Conservation (phyloP, 2,888 invertebrate genomes). For the Augiades crinisus region DNA sequence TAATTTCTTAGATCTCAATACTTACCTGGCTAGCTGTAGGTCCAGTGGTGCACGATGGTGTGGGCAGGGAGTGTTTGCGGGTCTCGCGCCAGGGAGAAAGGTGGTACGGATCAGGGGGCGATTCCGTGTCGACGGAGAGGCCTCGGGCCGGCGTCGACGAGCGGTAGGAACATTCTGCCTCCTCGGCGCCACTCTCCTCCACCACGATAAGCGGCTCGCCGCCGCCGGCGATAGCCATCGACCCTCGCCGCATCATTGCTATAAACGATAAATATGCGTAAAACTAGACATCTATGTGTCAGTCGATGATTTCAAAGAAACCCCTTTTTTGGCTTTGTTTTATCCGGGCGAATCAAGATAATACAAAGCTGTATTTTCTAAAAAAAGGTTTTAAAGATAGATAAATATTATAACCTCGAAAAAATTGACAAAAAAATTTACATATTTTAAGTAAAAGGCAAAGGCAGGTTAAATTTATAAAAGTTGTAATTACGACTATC, state of each 20-base stretch:
- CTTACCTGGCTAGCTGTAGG: slow-evolving; percentile 93
- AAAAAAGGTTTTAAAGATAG: too few relatives aligned
- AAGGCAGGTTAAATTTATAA: too few relatives aligned
- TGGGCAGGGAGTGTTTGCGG: slow-evolving; percentile 91
- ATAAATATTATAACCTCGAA: too few relatives aligned
- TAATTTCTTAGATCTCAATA: neutral
- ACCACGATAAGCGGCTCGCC: slow-evolving; percentile 92
- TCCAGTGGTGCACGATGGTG: slow-evolving; percentile 91
- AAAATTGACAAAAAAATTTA: too few relatives aligned
- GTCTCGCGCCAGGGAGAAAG: slow-evolving; percentile 91
- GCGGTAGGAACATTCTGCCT: slow-evolving; percentile 82
- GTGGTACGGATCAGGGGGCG: slow-evolving; percentile 90
- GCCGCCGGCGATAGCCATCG: slow-evolving; percentile 81
- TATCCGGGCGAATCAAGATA: too few relatives aligned
- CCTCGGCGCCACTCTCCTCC: slow-evolving; percentile 87
- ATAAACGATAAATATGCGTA: slow-evolving; percentile 2
- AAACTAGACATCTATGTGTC: too few relatives aligned
- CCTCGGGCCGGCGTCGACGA: slow-evolving; percentile 80
- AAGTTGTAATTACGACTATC: too few relatives aligned
- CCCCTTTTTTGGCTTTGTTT: too few relatives aligned
- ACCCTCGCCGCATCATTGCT: slow-evolving; percentile 85
- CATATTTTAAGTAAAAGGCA: too few relatives aligned
- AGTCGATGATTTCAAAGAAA: too few relatives aligned
- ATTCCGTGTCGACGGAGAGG: slow-evolving; percentile 87
- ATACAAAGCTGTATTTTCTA: too few relatives aligned